Base-by-base conservation (phyloP, 2,888 invertebrate species). In the Cephalotes varians region DNA sequence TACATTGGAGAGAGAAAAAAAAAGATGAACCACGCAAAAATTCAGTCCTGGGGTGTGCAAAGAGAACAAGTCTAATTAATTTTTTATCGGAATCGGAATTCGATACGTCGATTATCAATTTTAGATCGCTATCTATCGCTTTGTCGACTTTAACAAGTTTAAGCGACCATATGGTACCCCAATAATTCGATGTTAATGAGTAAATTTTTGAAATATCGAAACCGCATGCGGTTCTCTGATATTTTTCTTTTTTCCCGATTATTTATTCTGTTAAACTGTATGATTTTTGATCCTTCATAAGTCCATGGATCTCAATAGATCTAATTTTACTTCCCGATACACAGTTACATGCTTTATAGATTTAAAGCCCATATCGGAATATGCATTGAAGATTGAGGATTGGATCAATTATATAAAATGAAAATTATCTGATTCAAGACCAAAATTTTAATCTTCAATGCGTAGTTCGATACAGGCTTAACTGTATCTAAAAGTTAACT, bases 151-250 rank as follows among this genome's bases (percentile, higher is more conserved):
- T 2, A 7, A 25, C n/a, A n/a, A 2, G 3, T 12, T 31, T 7
- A 54, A 15, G 40, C 28, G 15, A 71, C 71, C 77, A 79, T 79
- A 79, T 79, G 77, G 77, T 56, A 69, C 31, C 21, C 28, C 7
- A 56, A 12, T 56, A 34, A 47, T 37, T 56, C 5, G 7, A 56
- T 4, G 5, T n/a, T 64, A 2, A 25, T 2, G 31, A 56, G 0
- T 12, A 21, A n/a, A 69, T 56, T 21, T 40, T 40, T 12, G 2
- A 9, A 56, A 25, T 12, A 25, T n/a, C 7, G 12, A 1, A 40
- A 31, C 12, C 37, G 7, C n/a, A 1, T 7, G 40, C 1, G 4
- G 1, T 21, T 12, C n/a, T 51, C 4, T 10, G 10, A 12, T 18
- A 25, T 60, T 51, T 51, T 51, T 28, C 1, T 12, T 49, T 34